Evolutionary conservation across 2,888 invertebrate genomes (phyloP).

Genomic region (Leucania comma): DNA sequence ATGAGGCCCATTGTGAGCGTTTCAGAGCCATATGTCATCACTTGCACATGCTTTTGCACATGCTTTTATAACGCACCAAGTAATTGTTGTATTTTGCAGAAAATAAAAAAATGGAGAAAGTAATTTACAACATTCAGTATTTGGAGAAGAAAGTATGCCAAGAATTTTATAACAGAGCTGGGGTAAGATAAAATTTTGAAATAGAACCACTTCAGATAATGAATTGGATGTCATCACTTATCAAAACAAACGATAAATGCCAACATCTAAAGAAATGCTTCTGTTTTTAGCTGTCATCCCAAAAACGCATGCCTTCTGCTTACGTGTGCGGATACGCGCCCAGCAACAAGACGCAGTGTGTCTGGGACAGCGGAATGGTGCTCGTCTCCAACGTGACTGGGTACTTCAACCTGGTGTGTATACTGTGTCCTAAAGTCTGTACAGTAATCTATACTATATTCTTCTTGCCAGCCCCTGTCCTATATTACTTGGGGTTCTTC

Average conservation of each 20-base stretch:
- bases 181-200: constrained; percentile 56
- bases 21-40: too few relatives aligned
- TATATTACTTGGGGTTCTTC: too few relatives aligned
- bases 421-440: background rate
- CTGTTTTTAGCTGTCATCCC: constrained; percentile 61
- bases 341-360: constrained; percentile 70
- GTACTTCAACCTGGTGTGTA: constrained; percentile 76
- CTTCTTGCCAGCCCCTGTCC: too few relatives aligned
- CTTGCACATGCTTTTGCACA: too few relatives aligned
- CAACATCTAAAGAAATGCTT: background rate
- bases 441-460: background rate
- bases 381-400: constrained; percentile 77
- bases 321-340: constrained; percentile 73
- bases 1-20: too few relatives aligned
- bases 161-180: constrained; percentile 67
- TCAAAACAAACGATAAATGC: background rate
- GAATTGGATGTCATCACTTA: background rate
- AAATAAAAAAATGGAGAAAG: constrained; percentile 68
- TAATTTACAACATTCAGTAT: constrained; percentile 59
- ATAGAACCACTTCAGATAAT: background rate
- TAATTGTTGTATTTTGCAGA: constrained; percentile 67
- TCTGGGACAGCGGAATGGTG: constrained; percentile 81
- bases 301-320: constrained; percentile 51
- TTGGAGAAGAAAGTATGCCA: constrained; percentile 53
- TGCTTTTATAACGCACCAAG: background rate